Percentiles rank a stretch among this genome's conserved stretches.
These are phyloP conservation scores for Mormoops blainvillei DNA, from an alignment of 2,113 vertebrate genomes.

Conservation along the genomic window DNA sequence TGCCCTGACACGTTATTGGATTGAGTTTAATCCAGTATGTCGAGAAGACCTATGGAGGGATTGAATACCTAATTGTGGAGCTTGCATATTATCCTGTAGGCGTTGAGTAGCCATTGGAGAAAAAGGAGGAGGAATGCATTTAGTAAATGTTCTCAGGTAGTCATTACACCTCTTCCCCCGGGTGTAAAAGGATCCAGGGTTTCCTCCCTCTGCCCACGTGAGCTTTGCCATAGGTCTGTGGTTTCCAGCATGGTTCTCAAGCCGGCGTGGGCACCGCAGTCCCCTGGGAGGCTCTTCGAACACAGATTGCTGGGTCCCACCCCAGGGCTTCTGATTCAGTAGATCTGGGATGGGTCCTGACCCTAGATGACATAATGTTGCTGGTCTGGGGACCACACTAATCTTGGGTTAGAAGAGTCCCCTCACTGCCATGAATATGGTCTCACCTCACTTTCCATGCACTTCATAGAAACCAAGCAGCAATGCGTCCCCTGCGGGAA, in stretches of 20 bases:
- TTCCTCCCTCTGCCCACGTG: not conserved
- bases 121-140: not conserved
- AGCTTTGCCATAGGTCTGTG: not conserved
- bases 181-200: not conserved
- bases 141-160: not conserved
- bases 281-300: not conserved
- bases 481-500: not conserved
- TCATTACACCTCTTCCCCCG: not conserved
- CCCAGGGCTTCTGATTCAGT: not conserved
- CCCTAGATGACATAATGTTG: not conserved
- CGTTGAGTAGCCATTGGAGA: not conserved
- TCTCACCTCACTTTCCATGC: not conserved
- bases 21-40: not conserved
- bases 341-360: not conserved
- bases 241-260: not conserved
- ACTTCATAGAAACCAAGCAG: not conserved
- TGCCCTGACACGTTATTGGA: not conserved
- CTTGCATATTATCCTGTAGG: not conserved
- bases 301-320: not conserved
- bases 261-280: rapidly evolving
- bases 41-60: not conserved
- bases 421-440: not conserved
- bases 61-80: not conserved
- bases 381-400: not conserved
- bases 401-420: not conserved